phyloP scores from a whole-genome alignment of 2,888 invertebrate species.

The Aphidoletes aphidimyza region DNA sequence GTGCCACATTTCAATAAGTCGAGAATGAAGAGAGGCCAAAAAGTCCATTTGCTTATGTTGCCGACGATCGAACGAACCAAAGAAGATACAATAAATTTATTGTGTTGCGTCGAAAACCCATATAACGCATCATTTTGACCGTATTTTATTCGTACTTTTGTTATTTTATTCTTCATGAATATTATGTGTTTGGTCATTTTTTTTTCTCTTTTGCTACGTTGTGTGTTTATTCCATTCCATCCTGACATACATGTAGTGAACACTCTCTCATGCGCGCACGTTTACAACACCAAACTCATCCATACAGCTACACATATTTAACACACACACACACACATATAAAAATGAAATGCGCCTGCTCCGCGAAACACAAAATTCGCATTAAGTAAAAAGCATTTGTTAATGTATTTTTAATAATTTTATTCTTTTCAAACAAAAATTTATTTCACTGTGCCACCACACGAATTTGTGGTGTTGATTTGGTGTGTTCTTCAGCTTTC shows the following conservation, averaged over 20 bases:
- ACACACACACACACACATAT: background rate
- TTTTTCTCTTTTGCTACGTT: background rate
- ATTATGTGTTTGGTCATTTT: background rate
- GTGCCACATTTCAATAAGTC: background rate
- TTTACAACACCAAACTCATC: background rate
- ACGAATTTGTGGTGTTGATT: background rate
- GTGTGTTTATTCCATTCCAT: background rate
- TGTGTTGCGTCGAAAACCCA: slow-evolving; percentile 44
- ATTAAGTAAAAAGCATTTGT: slow-evolving; percentile 52
- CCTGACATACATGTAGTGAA: background rate
- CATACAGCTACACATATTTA: background rate
- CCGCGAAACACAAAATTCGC: slow-evolving; percentile 53
- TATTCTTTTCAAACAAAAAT: slow-evolving; percentile 50
- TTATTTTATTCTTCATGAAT: background rate
- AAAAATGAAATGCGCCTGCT: slow-evolving; percentile 52
- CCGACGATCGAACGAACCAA: background rate
- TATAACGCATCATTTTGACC: slow-evolving; percentile 44
- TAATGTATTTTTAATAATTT: slow-evolving; percentile 54
- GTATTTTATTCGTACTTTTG: slow-evolving; percentile 43
- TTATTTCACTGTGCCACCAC: background rate
- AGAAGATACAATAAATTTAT: slow-evolving; percentile 44
- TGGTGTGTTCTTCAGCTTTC: background rate
- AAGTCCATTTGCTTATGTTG: background rate
- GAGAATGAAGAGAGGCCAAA: background rate
- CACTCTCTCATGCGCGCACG: background rate